phyloP scores from a whole-genome alignment of 2,888 invertebrate species.

The Cybosia mesomella region DNA sequence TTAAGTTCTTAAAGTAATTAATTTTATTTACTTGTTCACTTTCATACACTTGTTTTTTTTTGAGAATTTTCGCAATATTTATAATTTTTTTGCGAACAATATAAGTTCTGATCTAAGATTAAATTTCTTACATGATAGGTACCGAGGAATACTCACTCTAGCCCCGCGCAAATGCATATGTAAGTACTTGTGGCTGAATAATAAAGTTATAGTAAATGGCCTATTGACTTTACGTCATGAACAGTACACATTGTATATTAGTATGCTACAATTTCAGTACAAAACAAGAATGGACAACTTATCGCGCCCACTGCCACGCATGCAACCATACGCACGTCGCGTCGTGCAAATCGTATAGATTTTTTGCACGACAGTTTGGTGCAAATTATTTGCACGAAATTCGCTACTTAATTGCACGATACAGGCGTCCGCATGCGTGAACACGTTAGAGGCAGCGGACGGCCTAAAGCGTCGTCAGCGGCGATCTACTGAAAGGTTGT shows the following conservation, averaged over 20 bases:
- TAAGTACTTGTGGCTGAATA: slow-evolving; percentile 38
- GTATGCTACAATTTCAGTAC: slow-evolving; percentile 26
- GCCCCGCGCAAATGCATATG: slow-evolving; percentile 33
- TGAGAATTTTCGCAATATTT: slow-evolving; percentile 62
- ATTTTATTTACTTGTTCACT: slow-evolving; percentile 56
- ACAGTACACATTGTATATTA: slow-evolving; percentile 7
- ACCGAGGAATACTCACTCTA: slow-evolving; percentile 32
- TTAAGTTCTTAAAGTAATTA: slow-evolving; percentile 61
- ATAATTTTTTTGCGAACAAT: slow-evolving; percentile 46
- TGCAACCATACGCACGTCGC: too few species aligned
- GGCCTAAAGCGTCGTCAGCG: too few species aligned
- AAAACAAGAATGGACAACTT: neutral
- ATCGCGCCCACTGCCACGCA: neutral
- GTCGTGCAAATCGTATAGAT: too few species aligned
- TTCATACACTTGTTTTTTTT: slow-evolving; percentile 69
- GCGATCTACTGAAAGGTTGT: too few species aligned
- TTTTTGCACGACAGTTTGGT: too few species aligned
- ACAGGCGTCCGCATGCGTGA: too few species aligned
- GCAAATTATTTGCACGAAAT: too few species aligned
- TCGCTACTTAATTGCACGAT: too few species aligned
- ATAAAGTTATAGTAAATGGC: slow-evolving; percentile 15
- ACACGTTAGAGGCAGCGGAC: too few species aligned
- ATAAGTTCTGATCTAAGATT: slow-evolving; percentile 44
- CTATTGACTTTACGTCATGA: neutral
- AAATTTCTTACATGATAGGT: slow-evolving; percentile 42